Conservation (phyloP, 1,140 invertebrate genomes). For the Brachionus asplanchnoidis region DNA sequence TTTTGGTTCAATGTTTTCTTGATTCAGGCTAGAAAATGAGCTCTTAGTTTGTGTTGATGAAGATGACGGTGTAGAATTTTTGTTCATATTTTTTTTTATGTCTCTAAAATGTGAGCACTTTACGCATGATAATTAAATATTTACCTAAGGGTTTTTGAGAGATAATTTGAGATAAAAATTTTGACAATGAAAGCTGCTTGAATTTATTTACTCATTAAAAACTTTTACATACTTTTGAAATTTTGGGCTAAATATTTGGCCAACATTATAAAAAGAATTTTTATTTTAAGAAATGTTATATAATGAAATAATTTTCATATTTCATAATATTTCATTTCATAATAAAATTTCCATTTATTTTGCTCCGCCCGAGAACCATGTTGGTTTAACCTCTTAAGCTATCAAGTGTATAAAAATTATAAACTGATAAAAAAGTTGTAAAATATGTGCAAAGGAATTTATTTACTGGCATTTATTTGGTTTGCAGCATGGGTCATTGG, state of each 20-base stretch:
- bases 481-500: neutral
- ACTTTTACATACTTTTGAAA: slow-evolving; percentile 9
- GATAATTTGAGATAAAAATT: neutral
- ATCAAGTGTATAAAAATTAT: neutral
- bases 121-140: neutral
- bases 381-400: neutral
- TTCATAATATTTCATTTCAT: neutral
- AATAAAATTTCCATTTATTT: neutral
- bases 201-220: neutral
- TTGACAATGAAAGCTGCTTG: neutral
- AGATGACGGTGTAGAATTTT: slow-evolving; percentile 17
- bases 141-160: neutral
- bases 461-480: neutral
- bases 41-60: neutral
- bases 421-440: neutral
- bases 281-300: neutral
- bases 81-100: neutral
- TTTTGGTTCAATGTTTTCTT: neutral
- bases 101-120: slow-evolving; percentile 10
- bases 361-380: neutral
- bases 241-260: slow-evolving; percentile 17
- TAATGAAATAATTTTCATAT: neutral
- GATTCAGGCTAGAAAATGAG: slow-evolving; percentile 1
- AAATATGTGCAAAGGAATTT: neutral
- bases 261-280: slow-evolving; percentile 4